Base-by-base conservation (phyloP, 2,113 vertebrate genomes). In the Sinosuthora webbiana region DNA sequence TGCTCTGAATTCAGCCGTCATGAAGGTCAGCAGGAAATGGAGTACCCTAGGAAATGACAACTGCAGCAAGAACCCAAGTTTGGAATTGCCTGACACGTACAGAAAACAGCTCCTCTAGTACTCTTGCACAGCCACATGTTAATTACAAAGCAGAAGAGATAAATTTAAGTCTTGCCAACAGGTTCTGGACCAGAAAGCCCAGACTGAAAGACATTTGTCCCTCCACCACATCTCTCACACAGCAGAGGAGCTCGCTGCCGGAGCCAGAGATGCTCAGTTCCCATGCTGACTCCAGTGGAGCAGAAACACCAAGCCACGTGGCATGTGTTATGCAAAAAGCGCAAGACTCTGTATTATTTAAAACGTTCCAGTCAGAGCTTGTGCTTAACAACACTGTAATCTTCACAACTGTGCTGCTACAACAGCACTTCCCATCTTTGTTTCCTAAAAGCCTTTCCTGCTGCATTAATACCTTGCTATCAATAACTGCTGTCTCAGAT, bases 361-460 rank as follows among this genome's bases (percentile, higher is more conserved):
- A 83, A 95, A 42, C 33, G 41, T 82, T 85, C n/a, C 69, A 85
- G 74, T 49, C 85, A 89, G 86, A 86, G 49, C 62, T 30, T 55
- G 42, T 74, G 62, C 73, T 80, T 92, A 80, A 94, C 56, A 92
- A 7, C 92, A 70, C 53, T 6, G 8, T 45, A 68, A 90, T 44
- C 56, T 65, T 81, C 65, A 67, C 90, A 90, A 41, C 16, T 24
- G 12, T 70, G 63, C 83, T 82, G 65, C 49, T 59, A 76, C 63
- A 82, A 11, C 78, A 50, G 39, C 73, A 42, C 73, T 94, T 90
- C 70, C 65, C 68, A 68, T 53, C 60, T 86, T 59, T 63, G 49
- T 45, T 88, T 89, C 79, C 84, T 89, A 90, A 95, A 77, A 93
- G 78, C 68, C 31, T 70, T 89, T 85, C 89, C 71, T 87, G 47